Evolutionary conservation across 2,888 invertebrate species (phyloP).

Genomic region (Trimorus sp.): DNA sequence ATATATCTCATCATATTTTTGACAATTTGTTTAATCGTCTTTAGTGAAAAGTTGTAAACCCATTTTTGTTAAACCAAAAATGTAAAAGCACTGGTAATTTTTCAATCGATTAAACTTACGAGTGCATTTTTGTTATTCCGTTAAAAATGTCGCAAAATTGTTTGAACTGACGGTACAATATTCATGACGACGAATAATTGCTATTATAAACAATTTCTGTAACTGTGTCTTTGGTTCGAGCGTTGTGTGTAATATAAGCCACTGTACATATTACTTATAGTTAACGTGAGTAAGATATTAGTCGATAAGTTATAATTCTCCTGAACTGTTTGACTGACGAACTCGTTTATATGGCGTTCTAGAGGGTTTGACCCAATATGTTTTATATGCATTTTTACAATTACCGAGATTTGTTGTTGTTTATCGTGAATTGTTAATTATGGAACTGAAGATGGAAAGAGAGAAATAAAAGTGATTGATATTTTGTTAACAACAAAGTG

Average conservation of each 20-base stretch:
- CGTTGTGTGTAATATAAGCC: slow-evolving; percentile 75
- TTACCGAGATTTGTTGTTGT: slow-evolving; percentile 71
- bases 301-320: slow-evolving; percentile 63
- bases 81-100: no score
- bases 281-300: slow-evolving; percentile 69
- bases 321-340: background rate
- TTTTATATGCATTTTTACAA: slow-evolving; percentile 67
- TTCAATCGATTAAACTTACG: no score
- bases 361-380: slow-evolving; percentile 12
- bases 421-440: slow-evolving; percentile 79
- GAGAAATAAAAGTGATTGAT: slow-evolving; percentile 77
- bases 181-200: no score
- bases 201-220: background rate
- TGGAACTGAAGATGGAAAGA: slow-evolving; percentile 71
- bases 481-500: slow-evolving; percentile 75
- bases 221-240: slow-evolving; percentile 29
- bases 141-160: no score
- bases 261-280: slow-evolving; percentile 77
- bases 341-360: background rate
- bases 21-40: background rate
- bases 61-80: no score
- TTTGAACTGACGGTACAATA: no score
- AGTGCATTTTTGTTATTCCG: no score
- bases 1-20: slow-evolving; percentile 31
- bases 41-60: no score